Conservation (phyloP, 2,888 invertebrate genomes). For the Onthophagus sagittarius region DNA sequence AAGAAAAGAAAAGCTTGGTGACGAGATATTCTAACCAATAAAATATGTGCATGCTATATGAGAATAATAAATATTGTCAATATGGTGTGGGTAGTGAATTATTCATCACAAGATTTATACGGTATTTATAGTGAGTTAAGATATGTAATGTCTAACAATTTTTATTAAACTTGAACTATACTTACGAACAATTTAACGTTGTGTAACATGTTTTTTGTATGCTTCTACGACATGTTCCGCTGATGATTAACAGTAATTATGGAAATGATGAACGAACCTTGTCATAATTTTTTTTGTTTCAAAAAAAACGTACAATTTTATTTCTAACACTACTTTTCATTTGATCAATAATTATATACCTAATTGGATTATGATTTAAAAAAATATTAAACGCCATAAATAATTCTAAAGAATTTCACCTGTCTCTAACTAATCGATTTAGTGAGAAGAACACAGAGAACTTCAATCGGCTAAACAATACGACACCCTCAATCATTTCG, state of each 20-base stretch:
- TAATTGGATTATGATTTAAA: too few relatives aligned
- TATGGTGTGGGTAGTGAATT: not conserved
- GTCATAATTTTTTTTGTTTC: not conserved
- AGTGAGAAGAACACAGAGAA: not conserved
- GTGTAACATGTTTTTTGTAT: not conserved
- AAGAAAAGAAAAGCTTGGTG: not conserved
- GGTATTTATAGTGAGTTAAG: not conserved
- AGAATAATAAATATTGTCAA: not conserved
- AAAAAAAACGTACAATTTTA: not conserved
- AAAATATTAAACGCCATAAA: too few relatives aligned
- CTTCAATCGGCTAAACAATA: not conserved
- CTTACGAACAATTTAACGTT: not conserved
- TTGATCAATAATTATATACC: not conserved
- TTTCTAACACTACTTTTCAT: not conserved
- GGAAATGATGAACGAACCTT: not conserved
- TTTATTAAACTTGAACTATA: not conserved
- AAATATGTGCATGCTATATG: not conserved
- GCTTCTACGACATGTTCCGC: not conserved
- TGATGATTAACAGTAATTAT: not conserved
- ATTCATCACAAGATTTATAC: not conserved
- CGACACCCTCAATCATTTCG: slow-evolving; percentile 36
- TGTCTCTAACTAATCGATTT: not conserved
- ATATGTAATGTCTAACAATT: not conserved
- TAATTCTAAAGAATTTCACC: not conserved
- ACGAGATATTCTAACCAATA: too few relatives aligned